Evolutionary conservation across 2,113 vertebrate species (phyloP), one percentile per base, ranked within the genome.

Genomic region (Platysternon megacephalum): DNA sequence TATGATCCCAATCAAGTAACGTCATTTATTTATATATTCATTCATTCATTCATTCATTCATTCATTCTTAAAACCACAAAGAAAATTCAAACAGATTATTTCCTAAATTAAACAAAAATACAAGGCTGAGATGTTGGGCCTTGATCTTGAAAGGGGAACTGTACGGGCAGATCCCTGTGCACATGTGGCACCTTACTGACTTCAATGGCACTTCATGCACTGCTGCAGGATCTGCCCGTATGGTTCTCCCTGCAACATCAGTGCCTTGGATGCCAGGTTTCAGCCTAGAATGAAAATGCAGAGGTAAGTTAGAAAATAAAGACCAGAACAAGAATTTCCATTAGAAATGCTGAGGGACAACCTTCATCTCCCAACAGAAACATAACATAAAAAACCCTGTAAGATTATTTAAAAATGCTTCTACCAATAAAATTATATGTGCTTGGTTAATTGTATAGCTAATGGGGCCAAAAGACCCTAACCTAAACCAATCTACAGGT

Each of bases 271-370:
- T 44, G 35, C 24, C 82, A 83, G 14, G 68, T 5, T 24, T 74
- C 35, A 42, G 58, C 29, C 1, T 1, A 65, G 46, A 53, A 0
- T 14, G 2, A 26, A 49, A 65, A 56, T 16, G 5, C 32, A 61
- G 0, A 3, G 56, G 28, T 42, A 68, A 52, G 49, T 89, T 68
- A 11, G 65, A 13, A 81, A 76, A n/a, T 0, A 51, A 68, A 61
- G 53, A 74, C 39, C 68, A 74, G 10, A 74, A 39, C 9, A 74
- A 24, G 68, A 74, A 42, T 74, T 42, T 24, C 39, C 68, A 24
- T 22, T 29, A n/a, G 11, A 79, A 91, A 93, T 28, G 17, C 22
- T 12, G 32, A 92, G 13, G n/a, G 24, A 90, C 29, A 24, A 19
- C 68, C 9, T 42, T 74, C 39, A 39, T 74, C 39, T 76, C 16